Conservation (phyloP, 2,113 vertebrate species). For the Camelus bactrianus region DNA sequence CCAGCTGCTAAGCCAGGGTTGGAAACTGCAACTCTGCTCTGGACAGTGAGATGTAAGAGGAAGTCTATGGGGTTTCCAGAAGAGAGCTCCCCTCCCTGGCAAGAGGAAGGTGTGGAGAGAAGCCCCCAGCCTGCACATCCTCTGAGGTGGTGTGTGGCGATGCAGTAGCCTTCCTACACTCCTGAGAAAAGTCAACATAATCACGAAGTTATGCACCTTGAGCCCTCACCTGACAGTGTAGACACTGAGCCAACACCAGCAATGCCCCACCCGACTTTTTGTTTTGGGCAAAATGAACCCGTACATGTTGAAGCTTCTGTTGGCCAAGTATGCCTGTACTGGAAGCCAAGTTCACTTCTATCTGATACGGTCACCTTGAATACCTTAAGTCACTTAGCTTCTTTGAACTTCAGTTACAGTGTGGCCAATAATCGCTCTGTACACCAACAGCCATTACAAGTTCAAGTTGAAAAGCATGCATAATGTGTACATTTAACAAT, state of each 20-base stretch:
- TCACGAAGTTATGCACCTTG: neutral
- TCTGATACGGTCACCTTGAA: neutral
- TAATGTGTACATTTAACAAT: neutral
- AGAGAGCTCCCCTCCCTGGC: neutral
- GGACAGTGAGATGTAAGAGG: neutral
- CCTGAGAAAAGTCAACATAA: neutral
- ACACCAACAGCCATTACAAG: neutral
- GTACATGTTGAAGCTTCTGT: neutral
- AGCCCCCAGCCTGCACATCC: neutral
- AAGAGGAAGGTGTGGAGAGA: neutral
- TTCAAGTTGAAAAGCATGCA: neutral
- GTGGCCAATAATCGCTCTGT: neutral
- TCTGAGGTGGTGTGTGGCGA: no score
- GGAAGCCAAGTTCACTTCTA: neutral
- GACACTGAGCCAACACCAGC: neutral
- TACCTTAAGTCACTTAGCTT: neutral
- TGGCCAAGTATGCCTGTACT: neutral
- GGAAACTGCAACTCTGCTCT: neutral
- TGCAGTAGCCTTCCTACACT: neutral
- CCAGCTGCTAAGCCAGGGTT: neutral
- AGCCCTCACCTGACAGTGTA: neutral
- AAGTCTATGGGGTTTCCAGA: neutral
- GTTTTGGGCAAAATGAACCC: neutral
- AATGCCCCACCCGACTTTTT: neutral
- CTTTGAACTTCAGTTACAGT: neutral